Conservation (phyloP, 2,797 vertebrate species). For the Neomorphus geoffroyi region DNA sequence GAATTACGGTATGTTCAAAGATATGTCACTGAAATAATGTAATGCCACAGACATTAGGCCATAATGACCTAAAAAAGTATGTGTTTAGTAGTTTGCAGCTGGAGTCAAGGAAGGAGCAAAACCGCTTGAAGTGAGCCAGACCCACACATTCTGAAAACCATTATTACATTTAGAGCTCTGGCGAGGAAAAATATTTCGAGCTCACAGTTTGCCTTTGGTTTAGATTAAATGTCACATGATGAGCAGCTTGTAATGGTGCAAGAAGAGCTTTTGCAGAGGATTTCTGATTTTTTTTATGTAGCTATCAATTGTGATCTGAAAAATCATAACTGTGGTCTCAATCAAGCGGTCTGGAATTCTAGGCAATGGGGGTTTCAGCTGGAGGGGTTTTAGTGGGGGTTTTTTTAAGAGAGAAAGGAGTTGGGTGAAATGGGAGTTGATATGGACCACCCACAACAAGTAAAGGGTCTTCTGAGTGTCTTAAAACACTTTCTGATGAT, state of each 20-base stretch:
- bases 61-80: constrained; percentile 82
- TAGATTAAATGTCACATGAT: constrained; percentile 15
- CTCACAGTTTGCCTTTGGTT: constrained; percentile 26
- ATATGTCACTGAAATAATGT: constrained; percentile 80
- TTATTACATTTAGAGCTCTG: constrained; percentile 40
- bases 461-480: background rate
- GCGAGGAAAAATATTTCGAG: constrained; percentile 19
- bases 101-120: constrained; percentile 70
- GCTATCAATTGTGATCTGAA: background rate
- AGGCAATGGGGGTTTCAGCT: background rate
- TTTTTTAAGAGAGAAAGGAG: background rate
- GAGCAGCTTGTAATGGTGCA: background rate
- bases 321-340: background rate
- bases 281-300: background rate
- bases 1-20: constrained; percentile 79
- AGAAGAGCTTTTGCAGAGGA: background rate
- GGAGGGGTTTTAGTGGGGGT: too few species aligned
- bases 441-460: background rate
- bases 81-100: constrained; percentile 82
- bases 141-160: constrained; percentile 62
- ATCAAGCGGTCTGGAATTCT: background rate
- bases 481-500: background rate
- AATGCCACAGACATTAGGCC: constrained; percentile 79
- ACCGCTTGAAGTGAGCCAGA: constrained; percentile 76
- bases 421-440: background rate